phyloP scores from a whole-genome alignment of 1,140 invertebrate genomes.

The Cyclina sinensis region DNA sequence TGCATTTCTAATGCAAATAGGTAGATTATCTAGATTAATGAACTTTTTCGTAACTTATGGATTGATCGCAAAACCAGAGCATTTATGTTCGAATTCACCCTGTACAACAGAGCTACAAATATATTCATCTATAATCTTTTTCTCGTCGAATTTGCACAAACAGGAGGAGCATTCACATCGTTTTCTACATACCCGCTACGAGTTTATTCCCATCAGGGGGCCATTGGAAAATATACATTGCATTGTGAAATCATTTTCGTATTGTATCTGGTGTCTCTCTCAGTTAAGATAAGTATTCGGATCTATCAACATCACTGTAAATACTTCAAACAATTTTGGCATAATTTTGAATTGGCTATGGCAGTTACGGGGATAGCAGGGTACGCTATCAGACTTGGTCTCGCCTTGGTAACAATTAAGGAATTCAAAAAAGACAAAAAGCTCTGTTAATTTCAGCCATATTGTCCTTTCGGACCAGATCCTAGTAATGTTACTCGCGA shows the following conservation, averaged over 20 bases:
- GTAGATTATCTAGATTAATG: slow-evolving; percentile 40
- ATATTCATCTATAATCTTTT: slow-evolving; percentile 74
- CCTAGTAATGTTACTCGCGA: slow-evolving; percentile 32
- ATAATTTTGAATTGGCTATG: slow-evolving; percentile 53
- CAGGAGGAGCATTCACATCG: slow-evolving; percentile 82
- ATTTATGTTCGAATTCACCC: slow-evolving; percentile 88
- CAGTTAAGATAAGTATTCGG: slow-evolving; percentile 43
- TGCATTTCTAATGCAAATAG: no score
- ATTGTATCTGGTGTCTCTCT: slow-evolving; percentile 37
- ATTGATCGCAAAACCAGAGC: slow-evolving; percentile 87
- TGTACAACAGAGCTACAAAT: slow-evolving; percentile 87
- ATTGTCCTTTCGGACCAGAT: slow-evolving; percentile 68
- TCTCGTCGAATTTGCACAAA: slow-evolving; percentile 86
- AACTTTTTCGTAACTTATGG: slow-evolving; percentile 85
- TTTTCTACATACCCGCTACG: slow-evolving; percentile 68
- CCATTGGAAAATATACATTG: slow-evolving; percentile 49
- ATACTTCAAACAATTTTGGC: slow-evolving; percentile 68
- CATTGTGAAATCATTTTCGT: slow-evolving; percentile 59
- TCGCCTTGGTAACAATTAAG: slow-evolving; percentile 26
- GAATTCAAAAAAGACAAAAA: slow-evolving; percentile 61
- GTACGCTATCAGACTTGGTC: slow-evolving; percentile 20
- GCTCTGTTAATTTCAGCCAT: slow-evolving; percentile 68
- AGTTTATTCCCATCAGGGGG: slow-evolving; percentile 58
- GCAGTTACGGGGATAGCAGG: slow-evolving; percentile 11
- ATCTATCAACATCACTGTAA: slow-evolving; percentile 5